Base-by-base conservation (phyloP, 2,888 invertebrate genomes). In the Leptinotarsa peninsularis region DNA sequence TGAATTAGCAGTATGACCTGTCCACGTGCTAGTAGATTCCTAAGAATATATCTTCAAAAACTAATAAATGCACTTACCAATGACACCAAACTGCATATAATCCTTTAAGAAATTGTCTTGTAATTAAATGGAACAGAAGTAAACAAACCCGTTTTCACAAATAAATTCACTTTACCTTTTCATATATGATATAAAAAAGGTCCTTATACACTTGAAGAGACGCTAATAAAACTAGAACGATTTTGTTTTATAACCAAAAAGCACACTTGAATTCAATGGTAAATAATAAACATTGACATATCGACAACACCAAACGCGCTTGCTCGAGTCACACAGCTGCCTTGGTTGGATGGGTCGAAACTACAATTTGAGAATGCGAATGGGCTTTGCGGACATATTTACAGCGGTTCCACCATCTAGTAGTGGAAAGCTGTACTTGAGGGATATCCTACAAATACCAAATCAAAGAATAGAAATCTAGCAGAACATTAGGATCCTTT, bases 241-340 rank as follows among this genome's bases (percentile, higher is more conserved):
- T 67, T 77, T 72, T 58, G 60, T 72, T 33, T 70, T 52, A 66
- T 68, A 63, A 67, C 27, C 50, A 71, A 72, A 73, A 73, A 72
- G 70, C 27, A 63, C 70, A 70, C 69, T 71, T 67, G 71, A 71
- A 76, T 77, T 77, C 63, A 73, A 73, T 75, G 50, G 68, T 73
- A 76, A 79, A 79, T 77, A 77, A 79, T 79, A 79, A 79, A 79
- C 78, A 82, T 78, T 68, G 80, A 78, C 79, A 81, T 83, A 83
- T 83, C 80, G 83, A 83, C 82, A 82, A 81, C 78, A 80, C 74
- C 71, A 74, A 83, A 78, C 79, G 82, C 83, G 83, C 83, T 75
- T 83, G 83, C 83, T 73, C 82, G 71, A 63, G 33, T 63, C 33
- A 33, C 63, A 63, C 63, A 63, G 63, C 63, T 63, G 33, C 63